Evolutionary conservation across 2,888 invertebrate genomes (phyloP).

Genomic region (Ectobius pallidus): DNA sequence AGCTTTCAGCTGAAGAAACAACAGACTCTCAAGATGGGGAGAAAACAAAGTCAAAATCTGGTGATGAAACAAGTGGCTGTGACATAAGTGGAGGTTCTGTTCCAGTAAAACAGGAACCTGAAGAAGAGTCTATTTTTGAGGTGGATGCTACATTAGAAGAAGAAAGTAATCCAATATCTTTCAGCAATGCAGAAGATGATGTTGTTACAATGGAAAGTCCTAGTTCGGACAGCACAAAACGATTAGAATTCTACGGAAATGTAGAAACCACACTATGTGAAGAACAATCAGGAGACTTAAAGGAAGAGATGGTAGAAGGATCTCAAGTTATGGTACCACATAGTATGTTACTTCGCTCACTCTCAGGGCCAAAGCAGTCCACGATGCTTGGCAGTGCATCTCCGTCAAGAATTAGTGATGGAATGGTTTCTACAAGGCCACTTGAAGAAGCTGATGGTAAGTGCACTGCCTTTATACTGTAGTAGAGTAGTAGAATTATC

Average conservation of each 20-base stretch:
- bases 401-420: slow-evolving; percentile 1
- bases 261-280: background rate
- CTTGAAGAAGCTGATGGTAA: slow-evolving; percentile 1
- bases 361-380: background rate
- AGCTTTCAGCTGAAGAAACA: background rate
- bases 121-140: slow-evolving; percentile 1
- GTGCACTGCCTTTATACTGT: too few relatives aligned
- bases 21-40: background rate
- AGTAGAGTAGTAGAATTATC: too few relatives aligned
- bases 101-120: slow-evolving; percentile 16
- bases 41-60: background rate
- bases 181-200: background rate
- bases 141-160: slow-evolving; percentile 14
- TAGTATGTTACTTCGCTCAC: slow-evolving; percentile 3
- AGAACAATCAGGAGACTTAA: background rate
- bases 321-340: background rate
- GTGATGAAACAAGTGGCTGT: slow-evolving; percentile 7
- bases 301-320: background rate
- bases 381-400: background rate
- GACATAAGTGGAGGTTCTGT: background rate
- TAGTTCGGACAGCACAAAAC: background rate
- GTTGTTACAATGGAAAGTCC: background rate
- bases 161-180: background rate
- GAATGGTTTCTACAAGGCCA: background rate
- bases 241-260: slow-evolving; percentile 1